Evolutionary conservation across 30 jellyfish, hydroid and myxozoan species (phyloP).

Genomic region (Hydra vulgaris): DNA sequence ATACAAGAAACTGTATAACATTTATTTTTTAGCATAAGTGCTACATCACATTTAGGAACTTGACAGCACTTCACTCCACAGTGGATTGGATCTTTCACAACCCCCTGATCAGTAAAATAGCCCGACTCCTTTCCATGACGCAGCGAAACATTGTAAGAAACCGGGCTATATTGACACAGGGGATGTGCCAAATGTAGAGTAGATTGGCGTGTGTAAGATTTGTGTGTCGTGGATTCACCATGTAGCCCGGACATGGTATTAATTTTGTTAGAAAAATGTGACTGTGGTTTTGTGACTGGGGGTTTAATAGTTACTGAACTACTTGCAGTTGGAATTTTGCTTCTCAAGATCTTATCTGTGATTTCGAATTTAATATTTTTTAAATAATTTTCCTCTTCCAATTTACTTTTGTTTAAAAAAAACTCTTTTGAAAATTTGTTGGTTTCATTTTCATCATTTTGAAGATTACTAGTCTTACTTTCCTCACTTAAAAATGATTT

Average conservation of each 20-base stretch:
- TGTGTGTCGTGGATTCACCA: slow-evolving; percentile 11
- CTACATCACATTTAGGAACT: slow-evolving; percentile 87
- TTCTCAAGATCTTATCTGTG: neutral
- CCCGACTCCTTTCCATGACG: slow-evolving; percentile 99
- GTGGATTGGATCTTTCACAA: slow-evolving; percentile 46
- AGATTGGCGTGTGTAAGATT: slow-evolving; percentile 4
- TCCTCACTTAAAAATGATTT: neutral
- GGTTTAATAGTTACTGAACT: neutral
- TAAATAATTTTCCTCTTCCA: neutral
- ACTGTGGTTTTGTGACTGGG: neutral
- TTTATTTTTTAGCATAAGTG: slow-evolving; percentile 85
- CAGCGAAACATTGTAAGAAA: slow-evolving; percentile 99
- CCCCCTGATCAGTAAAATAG: slow-evolving; percentile 93
- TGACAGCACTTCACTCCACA: slow-evolving; percentile 81
- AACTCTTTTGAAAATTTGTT: neutral
- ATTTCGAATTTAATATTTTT: neutral
- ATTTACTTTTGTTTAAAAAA: neutral
- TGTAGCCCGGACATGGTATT: slow-evolving; percentile 42
- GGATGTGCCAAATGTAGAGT: slow-evolving; percentile 42
- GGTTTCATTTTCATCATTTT: neutral
- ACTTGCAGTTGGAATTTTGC: slow-evolving; percentile 9
- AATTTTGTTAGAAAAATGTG: slow-evolving; percentile 1
- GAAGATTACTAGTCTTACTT: neutral
- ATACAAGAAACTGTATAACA: slow-evolving; percentile 82
- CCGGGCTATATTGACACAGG: slow-evolving; percentile 99